These are phyloP conservation scores for Ptilodon capucinus DNA, from an alignment of 2,888 invertebrate genomes.

Conservation along the genomic window DNA sequence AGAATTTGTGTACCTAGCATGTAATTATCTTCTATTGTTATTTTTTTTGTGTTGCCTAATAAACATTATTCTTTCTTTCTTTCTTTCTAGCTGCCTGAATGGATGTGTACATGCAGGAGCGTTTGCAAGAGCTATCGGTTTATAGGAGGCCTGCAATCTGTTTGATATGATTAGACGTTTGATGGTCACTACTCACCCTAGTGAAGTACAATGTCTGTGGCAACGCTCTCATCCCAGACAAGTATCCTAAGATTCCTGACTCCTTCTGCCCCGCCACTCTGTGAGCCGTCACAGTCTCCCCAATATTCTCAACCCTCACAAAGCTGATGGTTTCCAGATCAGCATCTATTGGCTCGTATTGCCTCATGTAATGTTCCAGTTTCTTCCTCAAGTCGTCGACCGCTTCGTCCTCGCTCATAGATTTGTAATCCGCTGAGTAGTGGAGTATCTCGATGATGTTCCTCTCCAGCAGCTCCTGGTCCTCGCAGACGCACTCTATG, in stretches of 20 bases:
- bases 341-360: slow-evolving; percentile 91
- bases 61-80: no score
- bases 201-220: slow-evolving; percentile 95
- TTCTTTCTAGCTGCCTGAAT: no score
- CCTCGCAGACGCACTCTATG: slow-evolving; percentile 95
- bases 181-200: slow-evolving; percentile 84
- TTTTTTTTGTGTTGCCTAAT: no score
- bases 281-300: slow-evolving; percentile 87
- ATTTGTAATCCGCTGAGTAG: slow-evolving; percentile 93
- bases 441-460: slow-evolving; percentile 89
- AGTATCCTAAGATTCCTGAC: slow-evolving; percentile 92
- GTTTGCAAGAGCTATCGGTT: no score
- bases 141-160: no score
- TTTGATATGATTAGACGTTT: no score
- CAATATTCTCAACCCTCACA: slow-evolving; percentile 78
- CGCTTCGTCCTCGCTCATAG: slow-evolving; percentile 90
- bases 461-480: slow-evolving; percentile 78
- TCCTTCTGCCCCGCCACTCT: slow-evolving; percentile 91
- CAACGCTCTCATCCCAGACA: slow-evolving; percentile 92
- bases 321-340: slow-evolving; percentile 80
- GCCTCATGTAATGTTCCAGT: slow-evolving; percentile 91
- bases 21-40: no score
- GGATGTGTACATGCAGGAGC: no score
- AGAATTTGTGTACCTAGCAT: no score
- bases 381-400: slow-evolving; percentile 91